Percentiles rank a stretch among this genome's conserved stretches.
Evolutionary conservation across 1,140 invertebrate genomes (phyloP).

Genomic region (Tribolium castaneum): DNA sequence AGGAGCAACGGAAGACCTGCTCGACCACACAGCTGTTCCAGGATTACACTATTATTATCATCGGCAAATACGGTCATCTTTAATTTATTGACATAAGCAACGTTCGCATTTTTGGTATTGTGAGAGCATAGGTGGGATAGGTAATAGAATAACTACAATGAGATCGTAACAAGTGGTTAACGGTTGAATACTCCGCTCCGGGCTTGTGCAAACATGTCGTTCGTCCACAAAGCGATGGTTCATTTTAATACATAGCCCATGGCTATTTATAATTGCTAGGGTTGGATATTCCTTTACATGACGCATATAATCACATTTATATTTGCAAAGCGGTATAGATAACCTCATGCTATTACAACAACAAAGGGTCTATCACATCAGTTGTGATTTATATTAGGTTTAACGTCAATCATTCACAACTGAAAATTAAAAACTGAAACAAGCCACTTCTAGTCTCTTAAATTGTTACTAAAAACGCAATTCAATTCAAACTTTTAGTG

Average conservation of each 20-base stretch:
- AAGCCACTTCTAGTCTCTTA: no score
- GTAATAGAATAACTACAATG: constrained; percentile 13
- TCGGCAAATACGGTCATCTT: background rate
- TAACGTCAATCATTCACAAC: constrained; percentile 9
- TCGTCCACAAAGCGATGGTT: constrained; percentile 45
- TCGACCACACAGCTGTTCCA: background rate
- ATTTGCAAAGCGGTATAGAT: constrained; percentile 19
- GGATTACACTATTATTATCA: background rate
- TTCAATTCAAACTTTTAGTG: background rate
- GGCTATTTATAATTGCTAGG: constrained; percentile 46
- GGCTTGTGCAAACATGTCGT: constrained; percentile 37
- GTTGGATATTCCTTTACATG: constrained; percentile 42
- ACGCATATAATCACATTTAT: constrained; percentile 44
- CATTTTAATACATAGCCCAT: constrained; percentile 43
- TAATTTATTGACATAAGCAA: background rate
- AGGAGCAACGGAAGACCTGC: background rate
- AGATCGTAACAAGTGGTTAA: constrained; percentile 32
- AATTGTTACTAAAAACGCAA: background rate
- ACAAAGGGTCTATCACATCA: constrained; percentile 13
- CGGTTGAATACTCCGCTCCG: constrained; percentile 8
- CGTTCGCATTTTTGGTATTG: background rate
- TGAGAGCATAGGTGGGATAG: background rate
- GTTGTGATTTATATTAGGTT: constrained; percentile 18
- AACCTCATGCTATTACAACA: constrained; percentile 15
- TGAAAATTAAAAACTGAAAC: background rate